Conservation (phyloP, 2,113 vertebrate genomes). For the Solea solea region DNA sequence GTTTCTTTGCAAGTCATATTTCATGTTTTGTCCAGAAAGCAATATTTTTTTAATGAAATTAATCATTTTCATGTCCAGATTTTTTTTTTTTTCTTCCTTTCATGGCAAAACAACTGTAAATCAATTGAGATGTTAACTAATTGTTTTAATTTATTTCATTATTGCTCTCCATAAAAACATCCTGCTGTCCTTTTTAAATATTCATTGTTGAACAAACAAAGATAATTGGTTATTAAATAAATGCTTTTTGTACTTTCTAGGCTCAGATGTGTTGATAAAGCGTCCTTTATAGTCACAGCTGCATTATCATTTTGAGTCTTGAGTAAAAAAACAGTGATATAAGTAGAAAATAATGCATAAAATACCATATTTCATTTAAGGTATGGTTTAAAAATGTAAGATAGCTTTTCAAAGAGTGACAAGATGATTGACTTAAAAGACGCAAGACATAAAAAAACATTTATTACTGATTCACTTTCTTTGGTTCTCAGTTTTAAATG, state of each 20-base stretch:
- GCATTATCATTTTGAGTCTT: neutral
- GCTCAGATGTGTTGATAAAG: neutral
- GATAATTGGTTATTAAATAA: slow-evolving; percentile 41
- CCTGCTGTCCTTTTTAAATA: slow-evolving; percentile 12
- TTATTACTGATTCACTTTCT: too few species aligned
- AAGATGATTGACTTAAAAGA: too few species aligned
- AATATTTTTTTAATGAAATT: neutral
- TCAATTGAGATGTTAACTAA: neutral
- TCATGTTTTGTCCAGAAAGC: neutral
- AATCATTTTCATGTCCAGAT: neutral
- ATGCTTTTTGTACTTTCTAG: slow-evolving; percentile 41
- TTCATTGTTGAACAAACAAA: neutral
- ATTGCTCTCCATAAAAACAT: neutral
- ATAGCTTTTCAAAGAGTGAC: too few species aligned
- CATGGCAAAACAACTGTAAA: neutral
- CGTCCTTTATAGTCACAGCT: neutral
- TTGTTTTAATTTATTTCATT: slow-evolving; percentile 23
- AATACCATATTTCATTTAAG: too few species aligned
- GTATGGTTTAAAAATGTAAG: too few species aligned
- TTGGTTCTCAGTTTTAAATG: too few species aligned
- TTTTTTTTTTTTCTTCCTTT: neutral
- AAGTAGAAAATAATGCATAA: too few species aligned
- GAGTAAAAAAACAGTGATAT: too few species aligned
- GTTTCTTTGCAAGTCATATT: neutral
- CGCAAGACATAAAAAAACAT: too few species aligned